phyloP scores from a whole-genome alignment of 2,113 vertebrate species.

The Anas platyrhynchos region DNA sequence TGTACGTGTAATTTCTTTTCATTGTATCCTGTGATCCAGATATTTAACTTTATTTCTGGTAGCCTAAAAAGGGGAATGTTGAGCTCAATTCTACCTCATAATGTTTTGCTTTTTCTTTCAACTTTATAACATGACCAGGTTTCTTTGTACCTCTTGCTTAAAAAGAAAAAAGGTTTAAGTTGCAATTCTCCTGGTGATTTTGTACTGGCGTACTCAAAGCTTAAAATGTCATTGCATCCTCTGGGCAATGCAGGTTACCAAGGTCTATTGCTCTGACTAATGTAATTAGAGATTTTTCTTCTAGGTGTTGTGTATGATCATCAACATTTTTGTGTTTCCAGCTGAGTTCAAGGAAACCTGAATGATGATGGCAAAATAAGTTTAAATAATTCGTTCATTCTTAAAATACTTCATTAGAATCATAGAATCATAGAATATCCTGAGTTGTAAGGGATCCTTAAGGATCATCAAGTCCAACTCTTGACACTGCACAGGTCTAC shows the following conservation, averaged over 20 bases:
- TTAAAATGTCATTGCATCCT: neutral
- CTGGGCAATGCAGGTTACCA: neutral
- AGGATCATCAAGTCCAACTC: no score
- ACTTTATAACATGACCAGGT: neutral
- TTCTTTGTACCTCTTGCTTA: neutral
- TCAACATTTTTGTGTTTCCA: neutral
- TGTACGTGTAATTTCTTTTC: neutral
- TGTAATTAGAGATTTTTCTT: neutral
- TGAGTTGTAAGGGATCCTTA: no score
- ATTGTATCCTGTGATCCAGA: neutral
- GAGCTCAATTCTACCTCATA: neutral
- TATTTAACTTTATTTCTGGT: neutral
- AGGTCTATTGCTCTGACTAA: neutral
- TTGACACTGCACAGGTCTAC: no score
- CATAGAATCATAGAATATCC: no score
- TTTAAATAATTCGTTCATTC: neutral
- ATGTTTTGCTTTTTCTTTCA: neutral
- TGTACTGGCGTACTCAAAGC: neutral
- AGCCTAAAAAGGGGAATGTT: neutral
- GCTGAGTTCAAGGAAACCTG: neutral
- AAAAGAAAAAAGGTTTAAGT: neutral
- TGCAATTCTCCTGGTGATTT: neutral
- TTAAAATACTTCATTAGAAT: neutral
- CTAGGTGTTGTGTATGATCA: neutral
- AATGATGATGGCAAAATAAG: neutral